Percentiles rank a stretch among this genome's conserved stretches.
Conservation (phyloP, 2,888 invertebrate genomes). For the Phortica okadai region DNA sequence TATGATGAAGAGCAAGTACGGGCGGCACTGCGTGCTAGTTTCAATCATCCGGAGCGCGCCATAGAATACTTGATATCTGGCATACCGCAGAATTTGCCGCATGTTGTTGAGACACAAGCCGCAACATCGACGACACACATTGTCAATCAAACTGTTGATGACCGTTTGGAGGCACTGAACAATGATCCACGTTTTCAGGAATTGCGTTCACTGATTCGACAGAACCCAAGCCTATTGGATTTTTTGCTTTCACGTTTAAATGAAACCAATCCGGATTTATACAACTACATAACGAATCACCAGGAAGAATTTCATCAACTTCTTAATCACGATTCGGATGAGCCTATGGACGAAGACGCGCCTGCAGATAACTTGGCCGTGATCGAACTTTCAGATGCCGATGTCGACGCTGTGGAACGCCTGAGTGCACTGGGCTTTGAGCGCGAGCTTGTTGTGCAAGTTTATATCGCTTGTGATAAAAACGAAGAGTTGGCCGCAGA, state of each 20-base stretch:
- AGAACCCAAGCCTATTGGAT: constrained; percentile 93
- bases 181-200: constrained; percentile 95
- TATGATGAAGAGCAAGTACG: constrained; percentile 89
- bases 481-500: constrained; percentile 68
- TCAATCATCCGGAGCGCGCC: constrained; percentile 97
- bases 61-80: constrained; percentile 97
- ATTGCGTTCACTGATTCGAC: constrained; percentile 92
- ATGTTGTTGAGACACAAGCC: constrained; percentile 38
- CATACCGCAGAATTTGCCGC: constrained; percentile 78
- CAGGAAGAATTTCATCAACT: constrained; percentile 90
- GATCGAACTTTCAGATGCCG: constrained; percentile 52
- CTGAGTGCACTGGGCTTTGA: constrained; percentile 64
- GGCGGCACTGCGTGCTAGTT: constrained; percentile 94
- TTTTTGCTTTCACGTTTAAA: constrained; percentile 93
- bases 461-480: constrained; percentile 66
- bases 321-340: constrained; percentile 50
- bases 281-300: constrained; percentile 91
- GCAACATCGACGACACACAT: constrained; percentile 23
- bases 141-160: not conserved
- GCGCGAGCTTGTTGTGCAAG: constrained; percentile 60
- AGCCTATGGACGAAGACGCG: not conserved
- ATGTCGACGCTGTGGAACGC: constrained; percentile 62
- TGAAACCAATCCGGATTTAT: constrained; percentile 92
- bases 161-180: constrained; percentile 81
- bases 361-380: constrained; percentile 38